These are phyloP conservation scores for Ptilodon capucinus DNA, from an alignment of 2,888 invertebrate genomes.

Conservation along the genomic window DNA sequence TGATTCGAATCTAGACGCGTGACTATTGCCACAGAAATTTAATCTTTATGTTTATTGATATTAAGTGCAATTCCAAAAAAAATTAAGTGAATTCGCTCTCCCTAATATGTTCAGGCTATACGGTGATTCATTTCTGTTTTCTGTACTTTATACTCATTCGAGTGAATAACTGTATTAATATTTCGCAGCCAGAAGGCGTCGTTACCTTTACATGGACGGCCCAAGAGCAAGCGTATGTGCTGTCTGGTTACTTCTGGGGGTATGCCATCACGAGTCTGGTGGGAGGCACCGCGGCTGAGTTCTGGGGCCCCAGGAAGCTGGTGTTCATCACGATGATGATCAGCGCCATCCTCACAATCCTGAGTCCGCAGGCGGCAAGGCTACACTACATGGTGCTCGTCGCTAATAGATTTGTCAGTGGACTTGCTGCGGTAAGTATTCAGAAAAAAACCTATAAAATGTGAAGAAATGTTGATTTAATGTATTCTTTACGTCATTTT, in stretches of 20 bases:
- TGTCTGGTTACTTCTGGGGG: conserved; percentile 82
- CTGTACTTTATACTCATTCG: neutral
- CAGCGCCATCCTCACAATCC: conserved; percentile 80
- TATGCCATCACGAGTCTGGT: conserved; percentile 85
- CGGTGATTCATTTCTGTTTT: too few species aligned
- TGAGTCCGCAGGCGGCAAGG: conserved; percentile 84
- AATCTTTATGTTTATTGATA: too few species aligned
- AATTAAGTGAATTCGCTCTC: too few species aligned
- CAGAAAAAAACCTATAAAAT: too few species aligned
- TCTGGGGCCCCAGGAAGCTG: conserved; percentile 83
- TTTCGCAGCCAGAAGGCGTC: conserved; percentile 62
- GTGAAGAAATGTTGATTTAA: too few species aligned
- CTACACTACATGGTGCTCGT: conserved; percentile 83
- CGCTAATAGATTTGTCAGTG: conserved; percentile 81
- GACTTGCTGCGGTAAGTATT: conserved; percentile 83
- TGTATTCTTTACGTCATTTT: too few species aligned
- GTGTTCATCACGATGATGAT: conserved; percentile 82
- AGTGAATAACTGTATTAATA: neutral
- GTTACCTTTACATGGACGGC: conserved; percentile 81
- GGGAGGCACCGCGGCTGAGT: conserved; percentile 85
- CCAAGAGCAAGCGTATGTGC: conserved; percentile 84
- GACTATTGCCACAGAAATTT: too few species aligned
- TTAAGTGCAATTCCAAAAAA: too few species aligned
- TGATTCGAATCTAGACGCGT: too few species aligned
- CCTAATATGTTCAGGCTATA: too few species aligned